Evolutionary conservation across 2,797 vertebrate species (phyloP).

Genomic region (Argyrosomus regius): DNA sequence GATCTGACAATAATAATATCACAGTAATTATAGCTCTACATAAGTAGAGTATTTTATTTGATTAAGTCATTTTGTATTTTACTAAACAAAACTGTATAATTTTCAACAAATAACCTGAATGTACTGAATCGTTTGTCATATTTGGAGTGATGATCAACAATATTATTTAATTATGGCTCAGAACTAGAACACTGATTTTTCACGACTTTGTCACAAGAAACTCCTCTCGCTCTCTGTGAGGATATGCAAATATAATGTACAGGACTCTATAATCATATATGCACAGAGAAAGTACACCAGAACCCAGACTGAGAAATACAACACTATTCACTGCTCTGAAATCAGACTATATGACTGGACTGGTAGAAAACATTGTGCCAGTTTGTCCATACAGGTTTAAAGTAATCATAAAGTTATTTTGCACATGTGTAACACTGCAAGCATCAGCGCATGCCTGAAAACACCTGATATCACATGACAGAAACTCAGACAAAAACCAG

Average conservation of each 20-base stretch:
- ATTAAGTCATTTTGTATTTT: too few relatives aligned
- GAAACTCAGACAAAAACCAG: constrained; percentile 26
- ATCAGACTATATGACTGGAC: background rate
- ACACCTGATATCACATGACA: constrained; percentile 33
- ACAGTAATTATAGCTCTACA: too few relatives aligned
- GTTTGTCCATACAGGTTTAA: background rate
- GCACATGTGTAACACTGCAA: background rate
- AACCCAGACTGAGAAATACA: background rate
- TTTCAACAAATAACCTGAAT: too few relatives aligned
- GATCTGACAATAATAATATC: too few relatives aligned
- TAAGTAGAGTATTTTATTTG: too few relatives aligned
- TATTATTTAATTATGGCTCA: too few relatives aligned
- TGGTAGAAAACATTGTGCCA: background rate
- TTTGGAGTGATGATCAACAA: too few relatives aligned
- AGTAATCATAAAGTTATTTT: background rate
- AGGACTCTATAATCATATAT: background rate
- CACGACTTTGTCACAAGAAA: too few relatives aligned
- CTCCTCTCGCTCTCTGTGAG: background rate
- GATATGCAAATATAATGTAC: background rate
- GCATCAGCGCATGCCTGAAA: background rate
- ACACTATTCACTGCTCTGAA: background rate
- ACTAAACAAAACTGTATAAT: too few relatives aligned
- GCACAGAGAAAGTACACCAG: background rate
- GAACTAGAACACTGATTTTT: too few relatives aligned
- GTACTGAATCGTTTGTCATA: too few relatives aligned